phyloP scores from a whole-genome alignment of 2,113 vertebrate genomes.

The Acanthochromis polyacanthus region DNA sequence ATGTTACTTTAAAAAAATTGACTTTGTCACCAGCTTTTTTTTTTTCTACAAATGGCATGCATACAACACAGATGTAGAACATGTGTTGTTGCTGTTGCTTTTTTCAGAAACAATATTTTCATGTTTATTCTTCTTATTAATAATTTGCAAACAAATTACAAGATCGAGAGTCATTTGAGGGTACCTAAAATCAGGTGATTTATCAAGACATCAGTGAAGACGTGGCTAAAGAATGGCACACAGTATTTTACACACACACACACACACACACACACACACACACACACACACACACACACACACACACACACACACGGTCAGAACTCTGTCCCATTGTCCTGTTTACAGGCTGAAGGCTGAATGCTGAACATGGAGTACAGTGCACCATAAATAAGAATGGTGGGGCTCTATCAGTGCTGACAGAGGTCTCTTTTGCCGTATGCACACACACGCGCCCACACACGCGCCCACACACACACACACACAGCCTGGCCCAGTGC shows the following conservation, averaged over 20 bases:
- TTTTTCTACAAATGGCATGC: no score
- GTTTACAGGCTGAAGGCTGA: conserved; percentile 75
- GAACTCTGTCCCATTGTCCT: conserved; percentile 56
- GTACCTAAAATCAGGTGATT: no score
- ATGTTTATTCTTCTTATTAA: no score
- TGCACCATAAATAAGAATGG: conserved; percentile 79
- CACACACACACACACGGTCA: neutral
- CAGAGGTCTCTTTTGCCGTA: conserved; percentile 61
- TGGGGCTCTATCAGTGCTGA: conserved; percentile 76
- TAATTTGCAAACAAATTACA: no score
- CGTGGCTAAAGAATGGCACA: neutral
- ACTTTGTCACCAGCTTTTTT: no score
- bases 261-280: neutral
- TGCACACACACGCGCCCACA: conserved; percentile 23
- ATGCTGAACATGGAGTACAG: conserved; percentile 72
- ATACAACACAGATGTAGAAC: no score
- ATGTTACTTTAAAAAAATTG: no score
- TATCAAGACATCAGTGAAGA: no score
- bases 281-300: neutral
- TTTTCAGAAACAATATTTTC: no score
- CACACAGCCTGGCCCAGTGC: conserved; percentile 58
- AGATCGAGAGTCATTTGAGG: no score
- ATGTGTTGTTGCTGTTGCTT: no score
- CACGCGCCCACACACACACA: conserved; percentile 41
- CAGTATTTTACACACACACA: neutral